Evolutionary conservation across 2,113 vertebrate species (phyloP).

Genomic region (Trogon surrucura): DNA sequence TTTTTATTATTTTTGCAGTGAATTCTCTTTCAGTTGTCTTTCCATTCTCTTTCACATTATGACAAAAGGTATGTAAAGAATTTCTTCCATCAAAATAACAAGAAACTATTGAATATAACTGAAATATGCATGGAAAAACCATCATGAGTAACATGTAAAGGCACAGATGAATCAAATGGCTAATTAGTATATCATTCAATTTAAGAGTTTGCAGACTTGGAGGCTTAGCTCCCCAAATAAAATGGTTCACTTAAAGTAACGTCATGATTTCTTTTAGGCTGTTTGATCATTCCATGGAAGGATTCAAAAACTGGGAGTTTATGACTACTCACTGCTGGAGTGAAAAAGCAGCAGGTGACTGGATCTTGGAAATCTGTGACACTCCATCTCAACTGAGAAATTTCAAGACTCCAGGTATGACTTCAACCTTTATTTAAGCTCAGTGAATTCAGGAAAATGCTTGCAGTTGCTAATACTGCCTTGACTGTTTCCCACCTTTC

Average conservation of each 20-base stretch:
- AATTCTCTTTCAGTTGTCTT: neutral
- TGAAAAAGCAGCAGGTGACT: conserved; percentile 95
- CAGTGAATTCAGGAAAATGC: neutral
- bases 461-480: neutral
- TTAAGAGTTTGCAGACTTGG: neutral
- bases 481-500: neutral
- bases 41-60: neutral
- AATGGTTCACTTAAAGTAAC: neutral
- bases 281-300: conserved; percentile 99
- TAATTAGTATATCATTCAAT: neutral
- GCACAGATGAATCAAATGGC: neutral
- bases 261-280: conserved; percentile 79
- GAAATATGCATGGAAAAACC: neutral
- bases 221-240: neutral
- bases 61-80: neutral
- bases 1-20: neutral
- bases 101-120: neutral
- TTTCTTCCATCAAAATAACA: neutral
- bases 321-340: conserved; percentile 99
- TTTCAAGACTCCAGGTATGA: conserved; percentile 95
- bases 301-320: conserved; percentile 99
- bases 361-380: conserved; percentile 97
- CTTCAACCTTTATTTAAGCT: neutral
- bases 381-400: conserved; percentile 95
- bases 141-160: neutral